phyloP scores from a whole-genome alignment of 2,113 vertebrate species.

The Passerina amoena region DNA sequence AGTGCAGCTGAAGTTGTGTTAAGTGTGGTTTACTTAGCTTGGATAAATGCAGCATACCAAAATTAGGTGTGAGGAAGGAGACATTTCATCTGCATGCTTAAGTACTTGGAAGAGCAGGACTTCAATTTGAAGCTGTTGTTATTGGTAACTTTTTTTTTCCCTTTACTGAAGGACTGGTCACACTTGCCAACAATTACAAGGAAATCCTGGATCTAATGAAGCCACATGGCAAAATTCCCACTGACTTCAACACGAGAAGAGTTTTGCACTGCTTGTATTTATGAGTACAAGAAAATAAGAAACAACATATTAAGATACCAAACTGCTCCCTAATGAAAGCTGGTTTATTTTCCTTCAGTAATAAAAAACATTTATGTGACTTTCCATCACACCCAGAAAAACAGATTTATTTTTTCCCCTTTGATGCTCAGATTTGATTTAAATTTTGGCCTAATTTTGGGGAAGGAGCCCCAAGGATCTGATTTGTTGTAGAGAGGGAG shows the following conservation, averaged over 20 bases:
- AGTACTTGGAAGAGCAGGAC: background rate
- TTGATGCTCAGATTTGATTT: background rate
- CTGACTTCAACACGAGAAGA: background rate
- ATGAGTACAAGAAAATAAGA: background rate
- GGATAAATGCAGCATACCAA: background rate
- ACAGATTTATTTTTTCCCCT: background rate
- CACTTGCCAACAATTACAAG: constrained; percentile 8
- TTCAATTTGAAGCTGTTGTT: background rate
- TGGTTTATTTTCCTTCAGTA: background rate
- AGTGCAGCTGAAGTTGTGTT: background rate
- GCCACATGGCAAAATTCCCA: background rate
- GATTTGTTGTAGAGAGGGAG: background rate
- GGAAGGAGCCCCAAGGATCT: background rate
- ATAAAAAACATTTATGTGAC: background rate
- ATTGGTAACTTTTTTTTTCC: background rate
- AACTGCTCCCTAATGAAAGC: background rate
- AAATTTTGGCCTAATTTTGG: background rate
- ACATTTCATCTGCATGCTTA: background rate
- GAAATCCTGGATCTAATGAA: constrained; percentile 33
- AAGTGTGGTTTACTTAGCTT: background rate
- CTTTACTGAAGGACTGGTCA: background rate
- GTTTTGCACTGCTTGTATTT: background rate
- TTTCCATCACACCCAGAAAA: background rate
- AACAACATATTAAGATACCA: background rate
- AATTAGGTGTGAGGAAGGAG: background rate